Conservation (phyloP, 2,888 invertebrate genomes). For the Drosophila demipolita region DNA sequence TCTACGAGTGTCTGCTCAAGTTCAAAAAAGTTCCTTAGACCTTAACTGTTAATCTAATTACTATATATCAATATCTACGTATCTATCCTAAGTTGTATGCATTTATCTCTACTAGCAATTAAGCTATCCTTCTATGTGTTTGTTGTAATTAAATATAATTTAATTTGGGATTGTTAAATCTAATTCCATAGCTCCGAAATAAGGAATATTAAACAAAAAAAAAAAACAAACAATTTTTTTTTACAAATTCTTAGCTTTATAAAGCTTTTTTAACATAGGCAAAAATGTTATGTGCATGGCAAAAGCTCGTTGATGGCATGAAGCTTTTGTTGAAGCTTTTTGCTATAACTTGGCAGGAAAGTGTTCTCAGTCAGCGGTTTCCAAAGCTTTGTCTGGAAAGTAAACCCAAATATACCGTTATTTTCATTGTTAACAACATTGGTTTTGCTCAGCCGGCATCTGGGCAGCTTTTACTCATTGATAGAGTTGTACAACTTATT, state of each 20-base stretch:
- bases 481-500: constrained; percentile 49
- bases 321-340: constrained; percentile 34
- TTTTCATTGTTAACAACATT: constrained; percentile 43
- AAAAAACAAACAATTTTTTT: background rate
- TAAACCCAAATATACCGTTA: constrained; percentile 22
- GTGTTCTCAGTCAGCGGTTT: constrained; percentile 53
- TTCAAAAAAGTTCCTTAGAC: constrained; percentile 74
- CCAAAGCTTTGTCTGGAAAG: constrained; percentile 60
- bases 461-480: constrained; percentile 58
- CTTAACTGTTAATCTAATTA: background rate
- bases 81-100: constrained; percentile 29
- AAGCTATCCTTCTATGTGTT: constrained; percentile 6
- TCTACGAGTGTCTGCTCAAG: constrained; percentile 79
- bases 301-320: background rate
- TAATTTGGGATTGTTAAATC: background rate
- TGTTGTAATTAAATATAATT: background rate
- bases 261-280: background rate
- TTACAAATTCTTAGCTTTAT: background rate
- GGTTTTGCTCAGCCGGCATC: constrained; percentile 52
- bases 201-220: background rate
- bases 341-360: constrained; percentile 33
- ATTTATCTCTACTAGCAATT: constrained; percentile 46
- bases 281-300: background rate
- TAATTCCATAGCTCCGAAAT: background rate
- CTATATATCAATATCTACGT: constrained; percentile 13